A percentile compares a stretch with the other conserved stretches of the same genome.
phyloP scores from a whole-genome alignment of 1,140 invertebrate genomes.

The Pogonognathellus flavescens region DNA sequence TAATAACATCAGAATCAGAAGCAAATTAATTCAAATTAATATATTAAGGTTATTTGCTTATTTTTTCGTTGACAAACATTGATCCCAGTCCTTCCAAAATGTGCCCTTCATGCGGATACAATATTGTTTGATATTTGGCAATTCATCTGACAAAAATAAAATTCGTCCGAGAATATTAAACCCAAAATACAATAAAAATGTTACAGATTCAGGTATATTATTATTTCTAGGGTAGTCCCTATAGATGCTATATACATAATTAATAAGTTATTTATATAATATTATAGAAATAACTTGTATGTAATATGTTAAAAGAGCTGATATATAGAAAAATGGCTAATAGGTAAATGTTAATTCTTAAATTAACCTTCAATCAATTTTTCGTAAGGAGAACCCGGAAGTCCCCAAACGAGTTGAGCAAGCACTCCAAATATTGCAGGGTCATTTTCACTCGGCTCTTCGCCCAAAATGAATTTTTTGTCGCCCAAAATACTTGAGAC shows the following conservation, averaged over 20 bases:
- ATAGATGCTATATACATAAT: no score
- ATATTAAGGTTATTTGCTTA: no score
- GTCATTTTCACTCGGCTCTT: constrained; percentile 59
- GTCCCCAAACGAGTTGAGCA: constrained; percentile 57
- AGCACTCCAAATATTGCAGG: constrained; percentile 58
- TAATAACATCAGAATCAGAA: no score
- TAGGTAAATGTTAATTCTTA: background rate
- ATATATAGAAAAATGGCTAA: no score
- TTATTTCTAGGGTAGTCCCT: no score
- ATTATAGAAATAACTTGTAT: no score
- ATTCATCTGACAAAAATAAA: constrained; percentile 52
- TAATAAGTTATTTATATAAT: no score
- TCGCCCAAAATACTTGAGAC: constrained; percentile 53
- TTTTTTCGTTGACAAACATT: constrained; percentile 16
- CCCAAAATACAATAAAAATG: no score
- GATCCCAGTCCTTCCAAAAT: constrained; percentile 61
- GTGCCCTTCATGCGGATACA: constrained; percentile 55
- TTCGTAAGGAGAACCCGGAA: constrained; percentile 56
- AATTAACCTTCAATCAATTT: constrained; percentile 54
- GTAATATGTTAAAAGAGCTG: no score
- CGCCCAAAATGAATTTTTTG: constrained; percentile 60
- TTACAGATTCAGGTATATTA: no score
- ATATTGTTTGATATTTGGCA: constrained; percentile 54
- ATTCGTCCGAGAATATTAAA: background rate
- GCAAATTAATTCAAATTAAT: no score